A percentile compares a stretch with the other conserved stretches of the same genome.
These are phyloP conservation scores for Lampris megalopsis DNA, from an alignment of 2,113 vertebrate species.

Conservation along the genomic window DNA sequence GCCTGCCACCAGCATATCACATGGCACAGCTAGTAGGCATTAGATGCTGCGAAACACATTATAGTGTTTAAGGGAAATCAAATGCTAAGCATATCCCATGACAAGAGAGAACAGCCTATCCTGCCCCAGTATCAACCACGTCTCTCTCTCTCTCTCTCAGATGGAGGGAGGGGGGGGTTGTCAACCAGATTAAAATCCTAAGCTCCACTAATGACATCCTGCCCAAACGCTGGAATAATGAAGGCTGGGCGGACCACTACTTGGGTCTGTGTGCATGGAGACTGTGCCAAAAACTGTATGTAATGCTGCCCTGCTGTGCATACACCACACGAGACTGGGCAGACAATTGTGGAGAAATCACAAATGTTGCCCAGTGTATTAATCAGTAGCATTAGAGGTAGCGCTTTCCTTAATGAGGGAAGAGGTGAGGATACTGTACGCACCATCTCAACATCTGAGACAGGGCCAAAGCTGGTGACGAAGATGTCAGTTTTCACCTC, in stretches of 20 bases:
- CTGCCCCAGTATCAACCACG: slow-evolving; percentile 66
- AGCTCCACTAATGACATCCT: slow-evolving; percentile 86
- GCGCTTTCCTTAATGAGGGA: background rate
- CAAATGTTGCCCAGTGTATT: too few relatives aligned
- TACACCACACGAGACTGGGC: background rate
- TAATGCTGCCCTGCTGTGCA: slow-evolving; percentile 12
- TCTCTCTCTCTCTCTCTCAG: slow-evolving; percentile 25
- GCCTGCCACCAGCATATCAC: slow-evolving; percentile 57
- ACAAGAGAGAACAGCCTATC: slow-evolving; percentile 61
- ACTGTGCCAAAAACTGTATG: slow-evolving; percentile 29
- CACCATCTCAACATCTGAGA: slow-evolving; percentile 88
- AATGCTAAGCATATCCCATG: slow-evolving; percentile 67
- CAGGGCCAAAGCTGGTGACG: slow-evolving; percentile 88
- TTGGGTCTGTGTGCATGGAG: slow-evolving; percentile 48
- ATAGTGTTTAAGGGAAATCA: slow-evolving; percentile 59
- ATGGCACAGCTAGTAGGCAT: slow-evolving; percentile 60
- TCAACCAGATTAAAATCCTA: slow-evolving; percentile 85
- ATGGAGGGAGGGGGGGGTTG: slow-evolving; percentile 70
- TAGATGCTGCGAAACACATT: slow-evolving; percentile 55
- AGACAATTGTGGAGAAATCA: background rate
- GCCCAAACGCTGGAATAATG: slow-evolving; percentile 84
- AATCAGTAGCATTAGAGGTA: too few relatives aligned
- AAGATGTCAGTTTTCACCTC: slow-evolving; percentile 89
- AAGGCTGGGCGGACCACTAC: slow-evolving; percentile 62
- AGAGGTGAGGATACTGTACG: slow-evolving; percentile 40